A percentile compares a stretch with the other conserved stretches of the same genome.
These are phyloP conservation scores for Barbus barbus DNA, from an alignment of 2,113 vertebrate species.

Conservation along the genomic window DNA sequence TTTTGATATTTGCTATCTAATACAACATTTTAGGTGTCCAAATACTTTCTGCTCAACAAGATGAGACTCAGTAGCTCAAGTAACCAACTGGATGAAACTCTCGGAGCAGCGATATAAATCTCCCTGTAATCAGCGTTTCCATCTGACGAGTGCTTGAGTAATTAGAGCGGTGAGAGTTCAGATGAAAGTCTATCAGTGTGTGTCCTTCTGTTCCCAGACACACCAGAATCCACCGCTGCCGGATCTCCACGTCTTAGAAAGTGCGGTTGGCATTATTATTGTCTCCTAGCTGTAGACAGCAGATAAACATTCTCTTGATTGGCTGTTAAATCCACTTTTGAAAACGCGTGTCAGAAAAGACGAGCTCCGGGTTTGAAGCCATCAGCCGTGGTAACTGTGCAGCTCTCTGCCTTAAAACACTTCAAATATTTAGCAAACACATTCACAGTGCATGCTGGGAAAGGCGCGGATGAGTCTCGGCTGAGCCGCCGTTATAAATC, in stretches of 20 bases:
- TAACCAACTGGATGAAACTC: background rate
- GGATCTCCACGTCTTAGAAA: no score
- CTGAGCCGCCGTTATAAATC: conserved; percentile 90
- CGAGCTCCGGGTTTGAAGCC: background rate
- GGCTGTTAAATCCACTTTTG: conserved; percentile 1
- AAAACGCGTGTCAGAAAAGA: background rate
- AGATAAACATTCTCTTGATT: background rate
- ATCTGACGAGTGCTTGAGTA: conserved; percentile 70
- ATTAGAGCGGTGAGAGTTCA: conserved; percentile 63
- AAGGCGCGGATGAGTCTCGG: conserved; percentile 74
- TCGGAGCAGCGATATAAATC: background rate
- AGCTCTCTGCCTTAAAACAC: conserved; percentile 80
- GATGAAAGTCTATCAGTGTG: conserved; percentile 61
- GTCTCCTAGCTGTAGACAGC: background rate
- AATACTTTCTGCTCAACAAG: background rate
- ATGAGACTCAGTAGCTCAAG: background rate
- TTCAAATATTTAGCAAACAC: conserved; percentile 97
- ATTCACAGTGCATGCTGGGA: conserved; percentile 89
- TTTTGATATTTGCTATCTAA: background rate
- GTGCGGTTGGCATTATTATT: background rate
- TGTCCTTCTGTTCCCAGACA: conserved; percentile 32
- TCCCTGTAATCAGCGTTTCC: conserved; percentile 62
- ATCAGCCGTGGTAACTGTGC: conserved; percentile 50
- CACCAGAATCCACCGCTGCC: no score
- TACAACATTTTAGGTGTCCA: background rate